Evolutionary conservation across 2,888 invertebrate genomes (phyloP), one percentile per base, ranked within the genome.

Genomic region (Sisyra nigra): DNA sequence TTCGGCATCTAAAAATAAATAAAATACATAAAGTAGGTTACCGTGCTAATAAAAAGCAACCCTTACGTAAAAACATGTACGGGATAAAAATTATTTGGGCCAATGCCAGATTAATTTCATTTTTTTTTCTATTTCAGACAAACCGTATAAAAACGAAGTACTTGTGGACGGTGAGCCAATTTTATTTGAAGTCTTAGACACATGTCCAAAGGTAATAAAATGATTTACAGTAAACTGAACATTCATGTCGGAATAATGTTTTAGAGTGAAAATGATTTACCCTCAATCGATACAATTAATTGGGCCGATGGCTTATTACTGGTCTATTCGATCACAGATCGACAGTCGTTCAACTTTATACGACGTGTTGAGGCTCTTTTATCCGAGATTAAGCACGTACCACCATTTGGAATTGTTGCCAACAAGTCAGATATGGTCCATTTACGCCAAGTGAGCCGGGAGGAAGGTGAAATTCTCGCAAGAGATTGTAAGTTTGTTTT

Each of bases 401-500:
- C 80, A 47, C 87, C 88, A 0, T 69, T 86, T 30, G 77, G 83
- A n/a, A 68, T 91, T n/a, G 82, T 88, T 24, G 89, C 81, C 33
- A 91, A 91, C 57, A 91, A 91, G 63, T 82, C 80, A 15, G 91
- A 91, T 56, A 84, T 91, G 85, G 81, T 88, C 48, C 89, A 91
- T 61, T 65, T 91, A 50, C 69, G 89, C 53, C 86, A 88, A 71
- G 86, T 91, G 42, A 85, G 81, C 56, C 72, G 74, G 3, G 89
- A 89, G 54, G 89, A 91, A 64, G 91, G 88, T 29, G 86, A 87
- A 58, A 85, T 83, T 51, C 65, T 36, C 4, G 15, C 33, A 4
- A 33, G 13, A 33, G 13, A 33, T n/a, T n/a, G 33, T 11, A 11
- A 33, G 13, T 33, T 9, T 4, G 3, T 33, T n/a, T 33, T 24